phyloP scores from a whole-genome alignment of 35 echinoderm and acorn worm genomes.

The Apostichopus californicus region DNA sequence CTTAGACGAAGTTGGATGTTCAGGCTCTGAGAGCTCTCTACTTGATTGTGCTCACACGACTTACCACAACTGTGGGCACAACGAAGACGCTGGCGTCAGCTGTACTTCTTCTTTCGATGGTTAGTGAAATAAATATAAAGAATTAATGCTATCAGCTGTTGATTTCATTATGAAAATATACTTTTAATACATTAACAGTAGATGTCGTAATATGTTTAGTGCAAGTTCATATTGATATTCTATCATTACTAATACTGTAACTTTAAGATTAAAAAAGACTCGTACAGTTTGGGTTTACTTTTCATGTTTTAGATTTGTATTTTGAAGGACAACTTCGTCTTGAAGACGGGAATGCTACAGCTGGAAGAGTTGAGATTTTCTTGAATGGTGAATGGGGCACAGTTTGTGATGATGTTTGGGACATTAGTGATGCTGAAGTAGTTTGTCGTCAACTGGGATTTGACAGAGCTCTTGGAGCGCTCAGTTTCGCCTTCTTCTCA shows the following conservation, averaged over 20 bases:
- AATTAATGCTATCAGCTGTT: too few relatives aligned
- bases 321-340: constrained; percentile 26
- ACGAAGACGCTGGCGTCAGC: background rate
- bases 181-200: background rate
- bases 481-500: background rate
- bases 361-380: constrained; percentile 56
- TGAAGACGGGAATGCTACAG: constrained; percentile 12
- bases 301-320: background rate
- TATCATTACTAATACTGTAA: too few relatives aligned
- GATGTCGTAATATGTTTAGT: too few relatives aligned
- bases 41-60: background rate
- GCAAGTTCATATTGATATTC: too few relatives aligned
- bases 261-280: background rate
- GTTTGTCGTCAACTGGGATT: constrained; percentile 67
- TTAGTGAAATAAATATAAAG: too few relatives aligned
- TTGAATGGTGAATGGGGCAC: constrained; percentile 52
- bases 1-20: background rate
- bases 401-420: constrained; percentile 56
- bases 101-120: too few relatives aligned
- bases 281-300: too few relatives aligned
- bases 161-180: too few relatives aligned
- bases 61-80: background rate
- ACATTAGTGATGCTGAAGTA: constrained; percentile 30
- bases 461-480: background rate
- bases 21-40: background rate